phyloP scores from a whole-genome alignment of 2,797 vertebrate species.

The Crax fasciolata region DNA sequence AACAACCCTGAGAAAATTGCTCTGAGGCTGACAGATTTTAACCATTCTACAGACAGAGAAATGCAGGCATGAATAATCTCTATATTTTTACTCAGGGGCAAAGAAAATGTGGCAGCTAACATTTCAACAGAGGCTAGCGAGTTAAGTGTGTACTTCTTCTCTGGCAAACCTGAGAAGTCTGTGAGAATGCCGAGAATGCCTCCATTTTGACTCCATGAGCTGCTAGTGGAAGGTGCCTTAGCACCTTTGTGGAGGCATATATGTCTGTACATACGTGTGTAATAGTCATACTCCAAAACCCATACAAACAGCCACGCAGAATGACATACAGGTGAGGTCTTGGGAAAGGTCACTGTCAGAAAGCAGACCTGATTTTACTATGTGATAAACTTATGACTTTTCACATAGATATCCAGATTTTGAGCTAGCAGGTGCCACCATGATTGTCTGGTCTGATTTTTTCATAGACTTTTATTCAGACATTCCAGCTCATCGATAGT shows the following conservation, averaged over 20 bases:
- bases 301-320: not conserved
- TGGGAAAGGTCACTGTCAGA: not conserved
- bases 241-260: not conserved
- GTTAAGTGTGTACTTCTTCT: not conserved
- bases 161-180: not conserved
- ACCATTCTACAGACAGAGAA: not conserved
- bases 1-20: not conserved
- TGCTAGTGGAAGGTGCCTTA: not conserved
- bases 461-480: not conserved
- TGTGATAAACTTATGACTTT: not conserved
- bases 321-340: not conserved
- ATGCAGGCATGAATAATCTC: not conserved
- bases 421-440: conserved; percentile 26
- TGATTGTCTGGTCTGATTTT: not conserved
- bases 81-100: not conserved
- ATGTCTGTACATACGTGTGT: not conserved
- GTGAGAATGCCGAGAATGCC: not conserved
- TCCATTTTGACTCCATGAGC: not conserved
- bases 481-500: not conserved
- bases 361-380: not conserved
- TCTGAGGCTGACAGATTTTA: not conserved
- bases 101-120: not conserved
- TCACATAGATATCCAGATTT: not conserved
- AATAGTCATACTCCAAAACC: not conserved
- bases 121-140: not conserved